Conservation (phyloP, 2,888 invertebrate species). For the Epistrophe grossulariae region DNA sequence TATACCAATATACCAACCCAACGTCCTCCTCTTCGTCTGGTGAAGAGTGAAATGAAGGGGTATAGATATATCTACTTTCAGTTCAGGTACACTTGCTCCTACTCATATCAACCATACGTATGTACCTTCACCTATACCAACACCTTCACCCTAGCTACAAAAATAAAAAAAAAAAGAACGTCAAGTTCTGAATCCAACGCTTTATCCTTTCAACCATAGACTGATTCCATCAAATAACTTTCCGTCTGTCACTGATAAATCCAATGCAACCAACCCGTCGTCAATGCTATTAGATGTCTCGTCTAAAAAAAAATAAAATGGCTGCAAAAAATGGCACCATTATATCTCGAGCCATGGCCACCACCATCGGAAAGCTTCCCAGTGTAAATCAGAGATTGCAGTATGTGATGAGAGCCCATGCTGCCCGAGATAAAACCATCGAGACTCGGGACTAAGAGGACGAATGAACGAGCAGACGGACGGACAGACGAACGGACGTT, state of each 20-base stretch:
- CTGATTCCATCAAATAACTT: conserved; percentile 75
- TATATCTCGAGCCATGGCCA: conserved; percentile 55
- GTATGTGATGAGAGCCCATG: conserved; percentile 51
- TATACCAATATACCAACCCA: not conserved
- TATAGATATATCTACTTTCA: not conserved
- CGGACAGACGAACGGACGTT: not conserved
- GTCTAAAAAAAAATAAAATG: conserved; percentile 30
- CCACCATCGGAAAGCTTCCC: conserved; percentile 57
- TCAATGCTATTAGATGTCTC: conserved; percentile 70
- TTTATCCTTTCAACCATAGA: conserved; percentile 70
- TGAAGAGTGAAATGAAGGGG: conserved; percentile 19
- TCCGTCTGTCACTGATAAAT: conserved; percentile 74
- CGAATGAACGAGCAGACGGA: not conserved
- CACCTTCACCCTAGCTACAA: not conserved
- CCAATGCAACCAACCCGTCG: conserved; percentile 71
- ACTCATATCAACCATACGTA: not conserved
- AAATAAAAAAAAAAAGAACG: conserved; percentile 5
- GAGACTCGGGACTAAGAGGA: not conserved
- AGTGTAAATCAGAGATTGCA: conserved; percentile 75
- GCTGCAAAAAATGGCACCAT: conserved; percentile 65
- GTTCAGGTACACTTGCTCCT: conserved; percentile 26
- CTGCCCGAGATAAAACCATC: conserved; percentile 36
- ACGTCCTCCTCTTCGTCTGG: not conserved
- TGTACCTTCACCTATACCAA: not conserved
- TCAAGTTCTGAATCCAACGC: conserved; percentile 42